Evolutionary conservation across 2,888 invertebrate genomes (phyloP).

Genomic region (Entomobrya multifasciata): DNA sequence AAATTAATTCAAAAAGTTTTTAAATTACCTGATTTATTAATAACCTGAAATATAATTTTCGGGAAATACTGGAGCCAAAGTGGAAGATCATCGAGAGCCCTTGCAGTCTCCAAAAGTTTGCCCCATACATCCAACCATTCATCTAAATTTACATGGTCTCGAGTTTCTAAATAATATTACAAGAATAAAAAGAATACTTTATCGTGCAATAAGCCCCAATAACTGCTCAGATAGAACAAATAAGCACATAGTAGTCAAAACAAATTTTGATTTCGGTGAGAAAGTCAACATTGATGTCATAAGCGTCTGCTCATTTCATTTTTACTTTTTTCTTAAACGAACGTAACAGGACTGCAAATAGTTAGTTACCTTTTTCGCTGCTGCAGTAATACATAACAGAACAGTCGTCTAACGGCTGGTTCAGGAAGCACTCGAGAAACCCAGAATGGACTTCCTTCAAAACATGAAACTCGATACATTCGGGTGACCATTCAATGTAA

Average conservation of each 20-base stretch:
- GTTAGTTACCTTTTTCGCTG: slow-evolving; percentile 77
- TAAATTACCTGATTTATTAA: slow-evolving; percentile 87
- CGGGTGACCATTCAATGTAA: slow-evolving; percentile 89
- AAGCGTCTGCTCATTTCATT: too few species aligned
- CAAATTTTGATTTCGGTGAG: too few species aligned
- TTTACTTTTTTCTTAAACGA: too few species aligned
- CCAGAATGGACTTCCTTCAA: slow-evolving; percentile 87
- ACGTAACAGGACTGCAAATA: too few species aligned
- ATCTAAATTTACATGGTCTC: slow-evolving; percentile 82
- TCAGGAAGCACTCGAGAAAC: slow-evolving; percentile 87
- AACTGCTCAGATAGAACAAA: too few species aligned
- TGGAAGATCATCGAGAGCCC: slow-evolving; percentile 85
- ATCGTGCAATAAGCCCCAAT: too few species aligned
- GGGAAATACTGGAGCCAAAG: slow-evolving; percentile 88
- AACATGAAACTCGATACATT: slow-evolving; percentile 88
- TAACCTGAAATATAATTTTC: slow-evolving; percentile 87
- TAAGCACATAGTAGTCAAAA: too few species aligned
- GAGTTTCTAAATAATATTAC: too few species aligned
- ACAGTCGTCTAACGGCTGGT: slow-evolving; percentile 77
- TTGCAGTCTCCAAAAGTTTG: slow-evolving; percentile 83
- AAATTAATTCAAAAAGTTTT: too few species aligned
- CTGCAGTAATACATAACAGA: slow-evolving; percentile 79
- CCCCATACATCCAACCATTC: slow-evolving; percentile 89
- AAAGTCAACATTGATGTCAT: too few species aligned
- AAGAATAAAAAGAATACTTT: too few species aligned